phyloP scores from a whole-genome alignment of 2,888 invertebrate genomes.

The Steinernema scapterisci region DNA sequence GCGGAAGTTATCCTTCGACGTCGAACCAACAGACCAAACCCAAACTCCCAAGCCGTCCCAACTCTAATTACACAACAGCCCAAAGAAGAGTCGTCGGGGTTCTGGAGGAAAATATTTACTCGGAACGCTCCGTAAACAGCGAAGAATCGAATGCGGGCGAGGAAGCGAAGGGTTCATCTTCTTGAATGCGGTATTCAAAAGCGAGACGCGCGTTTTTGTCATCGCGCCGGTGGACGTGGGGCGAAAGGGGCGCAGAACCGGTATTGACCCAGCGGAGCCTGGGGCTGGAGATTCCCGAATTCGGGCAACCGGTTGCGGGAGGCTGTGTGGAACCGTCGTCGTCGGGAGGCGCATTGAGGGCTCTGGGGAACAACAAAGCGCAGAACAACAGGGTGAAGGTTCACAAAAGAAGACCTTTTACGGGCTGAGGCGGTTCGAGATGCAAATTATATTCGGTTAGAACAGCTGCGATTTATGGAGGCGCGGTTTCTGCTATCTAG shows the following conservation, averaged over 20 bases:
- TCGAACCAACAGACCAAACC: background rate
- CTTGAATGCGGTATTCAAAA: constrained; percentile 16
- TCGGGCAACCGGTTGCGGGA: constrained; percentile 24
- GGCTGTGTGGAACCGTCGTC: constrained; percentile 11
- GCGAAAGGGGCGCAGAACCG: constrained; percentile 5
- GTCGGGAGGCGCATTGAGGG: no score
- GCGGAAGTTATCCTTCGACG: constrained; percentile 6
- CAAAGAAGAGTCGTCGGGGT: no score
- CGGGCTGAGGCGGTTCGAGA: background rate
- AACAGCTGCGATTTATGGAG: background rate
- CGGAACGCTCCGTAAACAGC: constrained; percentile 12
- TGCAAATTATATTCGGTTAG: constrained; percentile 17
- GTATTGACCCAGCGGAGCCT: constrained; percentile 3
- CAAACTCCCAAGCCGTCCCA: no score
- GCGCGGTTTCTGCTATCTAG: background rate
- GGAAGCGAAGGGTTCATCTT: background rate
- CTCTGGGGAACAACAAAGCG: background rate
- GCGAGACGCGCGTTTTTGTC: constrained; percentile 27
- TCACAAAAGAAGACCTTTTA: background rate
- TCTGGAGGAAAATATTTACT: constrained; percentile 18
- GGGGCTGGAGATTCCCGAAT: constrained; percentile 23
- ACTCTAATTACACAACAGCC: no score
- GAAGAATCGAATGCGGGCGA: background rate
- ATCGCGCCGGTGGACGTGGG: no score
- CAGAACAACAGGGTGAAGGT: constrained; percentile 1